Evolutionary conservation across 2,888 invertebrate species (phyloP).

Genomic region (Orthonevra nobilis): DNA sequence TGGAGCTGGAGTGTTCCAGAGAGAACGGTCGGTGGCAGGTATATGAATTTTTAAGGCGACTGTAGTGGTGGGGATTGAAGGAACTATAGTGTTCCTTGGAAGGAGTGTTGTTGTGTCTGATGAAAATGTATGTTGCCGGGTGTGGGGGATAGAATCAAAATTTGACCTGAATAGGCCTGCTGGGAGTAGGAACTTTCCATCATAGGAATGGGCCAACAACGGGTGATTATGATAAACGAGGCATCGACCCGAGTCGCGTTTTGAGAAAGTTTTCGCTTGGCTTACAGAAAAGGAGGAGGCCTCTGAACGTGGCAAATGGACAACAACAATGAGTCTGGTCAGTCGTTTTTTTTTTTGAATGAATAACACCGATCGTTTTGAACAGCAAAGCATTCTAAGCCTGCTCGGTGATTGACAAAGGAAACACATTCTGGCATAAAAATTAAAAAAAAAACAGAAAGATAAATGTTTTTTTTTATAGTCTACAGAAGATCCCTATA

Average conservation of each 20-base stretch:
- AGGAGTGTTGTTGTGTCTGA: constrained; percentile 41
- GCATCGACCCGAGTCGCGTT: constrained; percentile 31
- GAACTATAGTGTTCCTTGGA: too few relatives aligned
- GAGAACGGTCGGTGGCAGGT: neutral
- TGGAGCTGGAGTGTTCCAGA: neutral
- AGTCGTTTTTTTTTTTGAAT: too few relatives aligned
- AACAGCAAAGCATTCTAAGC: too few relatives aligned
- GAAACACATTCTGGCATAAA: too few relatives aligned
- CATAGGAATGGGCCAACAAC: constrained; percentile 26
- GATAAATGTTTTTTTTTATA: too few relatives aligned
- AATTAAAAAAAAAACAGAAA: too few relatives aligned
- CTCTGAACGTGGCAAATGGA: neutral
- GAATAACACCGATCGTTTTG: too few relatives aligned
- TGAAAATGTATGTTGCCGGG: neutral
- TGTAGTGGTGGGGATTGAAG: neutral
- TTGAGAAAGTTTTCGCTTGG: constrained; percentile 9
- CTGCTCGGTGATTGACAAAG: too few relatives aligned
- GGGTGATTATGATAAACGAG: constrained; percentile 52
- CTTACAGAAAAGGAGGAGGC: neutral
- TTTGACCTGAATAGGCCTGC: constrained; percentile 16
- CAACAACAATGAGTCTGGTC: too few relatives aligned
- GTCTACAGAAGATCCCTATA: too few relatives aligned
- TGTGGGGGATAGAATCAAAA: neutral
- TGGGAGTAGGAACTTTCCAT: neutral
- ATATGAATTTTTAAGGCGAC: constrained; percentile 15